These are phyloP conservation scores for Zhengitettix transpicula DNA, from an alignment of 2,888 invertebrate species.

Conservation along the genomic window DNA sequence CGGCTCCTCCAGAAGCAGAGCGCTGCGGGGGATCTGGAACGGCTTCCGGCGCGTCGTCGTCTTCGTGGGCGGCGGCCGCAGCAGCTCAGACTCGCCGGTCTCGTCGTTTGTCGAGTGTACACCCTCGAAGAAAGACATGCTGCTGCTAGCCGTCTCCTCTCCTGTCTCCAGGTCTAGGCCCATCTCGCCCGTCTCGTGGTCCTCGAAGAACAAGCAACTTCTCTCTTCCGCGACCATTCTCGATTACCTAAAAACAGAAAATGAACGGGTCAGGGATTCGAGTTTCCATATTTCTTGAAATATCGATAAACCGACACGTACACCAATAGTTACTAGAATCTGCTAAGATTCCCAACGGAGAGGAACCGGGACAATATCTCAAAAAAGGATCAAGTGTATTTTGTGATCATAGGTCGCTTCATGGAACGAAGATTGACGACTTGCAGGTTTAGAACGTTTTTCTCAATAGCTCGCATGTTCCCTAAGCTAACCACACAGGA, in stretches of 20 bases:
- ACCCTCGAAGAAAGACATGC: background rate
- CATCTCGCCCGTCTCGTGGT: conserved; percentile 37
- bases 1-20: conserved; percentile 4
- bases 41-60: conserved; percentile 9
- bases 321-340: too few species aligned
- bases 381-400: too few species aligned
- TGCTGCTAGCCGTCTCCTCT: background rate
- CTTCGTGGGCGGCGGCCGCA: background rate
- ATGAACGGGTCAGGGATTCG: background rate
- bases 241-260: too few species aligned
- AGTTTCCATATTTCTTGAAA: background rate
- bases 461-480: too few species aligned
- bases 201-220: conserved; percentile 13
- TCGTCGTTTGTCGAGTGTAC: conserved; percentile 27
- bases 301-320: too few species aligned
- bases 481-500: too few species aligned
- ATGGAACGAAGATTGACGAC: too few species aligned
- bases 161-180: conserved; percentile 13
- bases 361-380: too few species aligned
- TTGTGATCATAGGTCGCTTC: too few species aligned
- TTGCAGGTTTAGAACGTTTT: too few species aligned
- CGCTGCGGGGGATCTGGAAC: conserved; percentile 8
- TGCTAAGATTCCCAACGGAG: too few species aligned
- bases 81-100: conserved; percentile 31
- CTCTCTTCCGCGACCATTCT: too few species aligned